Percentiles rank a stretch among this genome's conserved stretches.
These are phyloP conservation scores for Acanthosepion lycidas DNA, from an alignment of 2,888 invertebrate genomes.

Conservation along the genomic window DNA sequence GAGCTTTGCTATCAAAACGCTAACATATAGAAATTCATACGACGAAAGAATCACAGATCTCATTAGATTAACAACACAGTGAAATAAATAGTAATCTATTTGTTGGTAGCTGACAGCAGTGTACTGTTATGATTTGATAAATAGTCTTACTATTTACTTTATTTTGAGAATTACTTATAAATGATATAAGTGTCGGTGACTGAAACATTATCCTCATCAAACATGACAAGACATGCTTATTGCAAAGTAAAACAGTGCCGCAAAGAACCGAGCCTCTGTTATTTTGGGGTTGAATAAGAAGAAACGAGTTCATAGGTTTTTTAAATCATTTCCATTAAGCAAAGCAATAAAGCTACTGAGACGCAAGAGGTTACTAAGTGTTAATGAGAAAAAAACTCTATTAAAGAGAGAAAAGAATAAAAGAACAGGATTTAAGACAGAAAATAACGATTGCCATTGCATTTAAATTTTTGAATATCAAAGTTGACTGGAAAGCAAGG, in stretches of 20 bases:
- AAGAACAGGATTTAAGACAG: too few species aligned
- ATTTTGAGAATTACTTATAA: background rate
- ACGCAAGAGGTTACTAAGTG: too few species aligned
- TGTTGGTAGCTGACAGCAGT: background rate
- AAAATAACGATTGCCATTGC: too few species aligned
- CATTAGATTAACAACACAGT: background rate
- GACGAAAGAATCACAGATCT: background rate
- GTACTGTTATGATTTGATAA: constrained; percentile 17
- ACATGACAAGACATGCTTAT: background rate
- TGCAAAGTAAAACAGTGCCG: background rate
- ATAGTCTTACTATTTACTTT: background rate
- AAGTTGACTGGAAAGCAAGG: too few species aligned
- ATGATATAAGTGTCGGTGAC: background rate
- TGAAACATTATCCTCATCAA: constrained; percentile 10
- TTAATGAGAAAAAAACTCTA: too few species aligned
- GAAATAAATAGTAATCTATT: background rate
- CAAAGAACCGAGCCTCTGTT: background rate
- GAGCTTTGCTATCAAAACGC: background rate
- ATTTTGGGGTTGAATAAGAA: background rate
- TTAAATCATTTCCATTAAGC: too few species aligned
- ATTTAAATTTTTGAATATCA: too few species aligned
- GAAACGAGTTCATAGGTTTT: too few species aligned
- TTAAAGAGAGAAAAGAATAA: too few species aligned
- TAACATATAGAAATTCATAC: background rate
- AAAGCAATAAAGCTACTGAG: too few species aligned